Base-by-base conservation (phyloP, 2,888 invertebrate species). In the Epiblema foenella region DNA sequence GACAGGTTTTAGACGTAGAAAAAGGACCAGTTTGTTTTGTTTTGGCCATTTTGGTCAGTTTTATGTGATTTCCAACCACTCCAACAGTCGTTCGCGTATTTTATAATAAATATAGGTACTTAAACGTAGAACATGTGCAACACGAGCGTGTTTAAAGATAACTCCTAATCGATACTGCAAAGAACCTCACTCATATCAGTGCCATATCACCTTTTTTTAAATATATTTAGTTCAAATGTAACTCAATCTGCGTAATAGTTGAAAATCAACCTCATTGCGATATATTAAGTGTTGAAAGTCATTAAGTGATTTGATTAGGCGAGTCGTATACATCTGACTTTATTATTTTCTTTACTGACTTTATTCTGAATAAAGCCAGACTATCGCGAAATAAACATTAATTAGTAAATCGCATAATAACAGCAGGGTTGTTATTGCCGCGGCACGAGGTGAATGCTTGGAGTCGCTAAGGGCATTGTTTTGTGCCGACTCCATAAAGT, bases 381-480 rank as follows among this genome's bases (percentile, higher is more conserved):
- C n/a, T n/a, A n/a, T n/a, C n/a, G n/a, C n/a, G n/a, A n/a, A n/a
- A 46, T 46, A 12, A n/a, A 46, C 46, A 46, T n/a, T 46, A 12
- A 46, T 46, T 8, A 4, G 5, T 1, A 24, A 24, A 24, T 24
- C 24, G 24, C 24, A 24, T 4, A 1, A 24, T 24, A 24, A 24
- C 18, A 18, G 17, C 1, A 51, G 17, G n/a, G 18, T 11, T 18
- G 11, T 10, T 10, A 51, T 18, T 51, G 18, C 11, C 11, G 8
- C 51, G 9, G 2, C 51, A 51, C n/a, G 17, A 3, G 29, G n/a
- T 24, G 24, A 18, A 60, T 51, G 20, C 18, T 37, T 20, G 12
- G 20, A n/a, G 49, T 58, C 37, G 20, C 17, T 58, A 17, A 68
- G 42, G 42, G 39, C 24, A 54, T 52, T 52, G 24, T 68, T 17